Conservation (phyloP, 2,113 vertebrate genomes). For the Galeopterus variegatus region DNA sequence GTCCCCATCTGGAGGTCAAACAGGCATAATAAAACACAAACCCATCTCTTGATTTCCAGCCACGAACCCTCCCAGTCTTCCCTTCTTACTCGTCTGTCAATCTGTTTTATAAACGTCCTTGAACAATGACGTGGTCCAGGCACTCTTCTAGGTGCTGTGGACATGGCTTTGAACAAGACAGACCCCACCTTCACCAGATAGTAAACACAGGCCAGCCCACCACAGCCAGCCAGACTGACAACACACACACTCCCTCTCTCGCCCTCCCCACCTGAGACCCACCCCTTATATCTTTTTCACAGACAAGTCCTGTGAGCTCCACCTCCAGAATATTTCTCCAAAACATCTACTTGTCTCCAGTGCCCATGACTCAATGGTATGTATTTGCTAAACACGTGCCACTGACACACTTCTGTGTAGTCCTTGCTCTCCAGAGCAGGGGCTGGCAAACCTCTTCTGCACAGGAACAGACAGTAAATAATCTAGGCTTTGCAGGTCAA, state of each 20-base stretch:
- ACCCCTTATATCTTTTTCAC: fast-evolving
- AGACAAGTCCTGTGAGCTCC: not conserved
- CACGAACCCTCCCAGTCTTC: not conserved
- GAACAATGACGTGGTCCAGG: fast-evolving
- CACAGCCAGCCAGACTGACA: not conserved
- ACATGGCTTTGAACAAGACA: not conserved
- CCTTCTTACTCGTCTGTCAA: not conserved
- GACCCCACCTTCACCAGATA: not conserved
- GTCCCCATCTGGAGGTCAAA: not conserved
- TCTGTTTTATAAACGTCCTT: fast-evolving
- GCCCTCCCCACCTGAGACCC: not conserved
- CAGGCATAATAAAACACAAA: not conserved
- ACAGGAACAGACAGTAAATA: not conserved
- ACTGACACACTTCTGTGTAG: not conserved
- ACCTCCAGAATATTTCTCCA: not conserved
- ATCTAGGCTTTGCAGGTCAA: not conserved
- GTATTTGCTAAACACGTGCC: not conserved
- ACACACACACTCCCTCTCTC: fast-evolving
- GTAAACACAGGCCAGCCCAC: not conserved
- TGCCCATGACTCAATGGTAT: fast-evolving
- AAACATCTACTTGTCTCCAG: not conserved
- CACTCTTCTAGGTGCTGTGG: no score
- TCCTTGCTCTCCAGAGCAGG: not conserved
- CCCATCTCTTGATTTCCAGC: not conserved
- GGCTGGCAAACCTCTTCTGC: no score